Evolutionary conservation across 2,888 invertebrate genomes (phyloP).

Genomic region (Protonemura montana): DNA sequence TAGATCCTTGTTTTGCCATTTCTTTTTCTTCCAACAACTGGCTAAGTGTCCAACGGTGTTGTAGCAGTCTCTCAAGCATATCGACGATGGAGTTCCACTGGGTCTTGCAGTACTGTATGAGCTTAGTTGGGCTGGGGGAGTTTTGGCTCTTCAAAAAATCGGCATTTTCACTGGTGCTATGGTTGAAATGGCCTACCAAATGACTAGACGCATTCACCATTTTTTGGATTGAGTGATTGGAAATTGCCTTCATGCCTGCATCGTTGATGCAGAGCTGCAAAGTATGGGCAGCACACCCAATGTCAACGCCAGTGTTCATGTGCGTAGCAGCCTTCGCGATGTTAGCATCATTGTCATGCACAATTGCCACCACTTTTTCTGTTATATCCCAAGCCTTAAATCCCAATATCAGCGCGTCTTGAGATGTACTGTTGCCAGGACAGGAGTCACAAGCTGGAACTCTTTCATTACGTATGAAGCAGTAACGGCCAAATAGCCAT

Average conservation of each 20-base stretch:
- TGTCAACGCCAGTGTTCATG: background rate
- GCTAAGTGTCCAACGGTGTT: conserved; percentile 46
- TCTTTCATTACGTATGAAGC: conserved; percentile 52
- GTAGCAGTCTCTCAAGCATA: conserved; percentile 50
- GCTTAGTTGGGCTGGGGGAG: conserved; percentile 43
- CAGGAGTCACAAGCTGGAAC: conserved; percentile 49
- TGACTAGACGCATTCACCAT: background rate
- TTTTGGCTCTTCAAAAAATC: conserved; percentile 48
- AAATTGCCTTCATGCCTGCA: conserved; percentile 37
- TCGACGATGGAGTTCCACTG: conserved; percentile 51
- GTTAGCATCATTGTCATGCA: conserved; percentile 53
- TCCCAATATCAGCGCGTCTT: conserved; percentile 50
- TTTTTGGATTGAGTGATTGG: background rate
- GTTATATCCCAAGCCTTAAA: conserved; percentile 50
- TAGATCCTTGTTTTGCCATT: background rate
- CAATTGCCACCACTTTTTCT: conserved; percentile 50
- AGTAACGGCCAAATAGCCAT: conserved; percentile 52
- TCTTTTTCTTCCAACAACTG: background rate
- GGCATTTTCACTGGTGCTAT: conserved; percentile 50
- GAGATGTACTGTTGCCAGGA: conserved; percentile 50
- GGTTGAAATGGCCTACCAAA: conserved; percentile 52
- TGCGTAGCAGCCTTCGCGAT: conserved; percentile 49
- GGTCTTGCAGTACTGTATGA: conserved; percentile 48
- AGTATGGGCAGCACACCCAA: conserved; percentile 53
- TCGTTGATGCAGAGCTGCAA: conserved; percentile 52